Conservation (phyloP, 2,888 invertebrate genomes). For the Scaptodrosophila latifasciaeformis region DNA sequence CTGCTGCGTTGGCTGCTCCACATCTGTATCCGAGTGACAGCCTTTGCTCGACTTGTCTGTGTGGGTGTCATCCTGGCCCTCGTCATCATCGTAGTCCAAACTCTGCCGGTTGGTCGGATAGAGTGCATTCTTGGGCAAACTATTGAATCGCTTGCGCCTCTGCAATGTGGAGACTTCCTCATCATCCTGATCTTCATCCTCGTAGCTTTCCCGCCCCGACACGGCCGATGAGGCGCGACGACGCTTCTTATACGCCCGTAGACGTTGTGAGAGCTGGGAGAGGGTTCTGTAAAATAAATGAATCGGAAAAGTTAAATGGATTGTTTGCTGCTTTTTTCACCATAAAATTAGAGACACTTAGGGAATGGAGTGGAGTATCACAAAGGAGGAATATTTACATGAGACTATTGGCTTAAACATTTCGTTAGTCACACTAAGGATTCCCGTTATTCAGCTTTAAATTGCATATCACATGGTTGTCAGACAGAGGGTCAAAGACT, state of each 20-base stretch:
- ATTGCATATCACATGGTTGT: no score
- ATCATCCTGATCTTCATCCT: constrained; percentile 42
- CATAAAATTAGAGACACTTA: no score
- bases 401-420: no score
- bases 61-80: constrained; percentile 1
- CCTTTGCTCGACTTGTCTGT: constrained; percentile 21
- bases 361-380: no score
- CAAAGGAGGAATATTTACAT: no score
- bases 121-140: constrained; percentile 70
- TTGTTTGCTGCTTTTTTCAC: no score
- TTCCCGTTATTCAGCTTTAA: no score
- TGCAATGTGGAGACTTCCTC: constrained; percentile 47
- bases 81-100: constrained; percentile 23
- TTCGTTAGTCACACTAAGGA: no score
- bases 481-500: no score
- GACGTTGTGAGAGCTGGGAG: constrained; percentile 54
- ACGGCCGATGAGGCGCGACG: constrained; percentile 68
- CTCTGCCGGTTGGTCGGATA: constrained; percentile 42
- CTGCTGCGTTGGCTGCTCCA: constrained; percentile 33
- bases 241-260: constrained; percentile 53
- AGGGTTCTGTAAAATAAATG: constrained; percentile 59
- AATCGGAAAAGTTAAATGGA: no score
- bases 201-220: constrained; percentile 44
- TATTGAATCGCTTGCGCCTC: constrained; percentile 66
- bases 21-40: constrained; percentile 55